A percentile compares a stretch with the other conserved stretches of the same genome.
Evolutionary conservation across 1,140 invertebrate genomes (phyloP).

Genomic region (Sycophila sp.): DNA sequence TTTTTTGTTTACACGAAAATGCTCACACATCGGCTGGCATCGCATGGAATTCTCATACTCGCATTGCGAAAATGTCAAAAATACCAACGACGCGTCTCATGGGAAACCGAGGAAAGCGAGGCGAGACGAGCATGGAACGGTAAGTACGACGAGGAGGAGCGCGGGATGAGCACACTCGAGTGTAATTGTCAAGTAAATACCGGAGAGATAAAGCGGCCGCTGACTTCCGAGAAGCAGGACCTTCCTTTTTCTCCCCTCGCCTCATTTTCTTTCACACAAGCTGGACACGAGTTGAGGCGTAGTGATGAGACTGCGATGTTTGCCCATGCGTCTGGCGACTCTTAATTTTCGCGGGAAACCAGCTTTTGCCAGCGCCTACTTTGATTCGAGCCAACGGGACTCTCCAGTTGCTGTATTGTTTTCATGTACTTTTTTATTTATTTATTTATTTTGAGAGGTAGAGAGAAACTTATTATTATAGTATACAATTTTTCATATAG

Average conservation of each 20-base stretch:
- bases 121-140: background rate
- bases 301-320: background rate
- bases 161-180: background rate
- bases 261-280: background rate
- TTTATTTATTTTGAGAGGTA: too few species aligned
- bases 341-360: background rate
- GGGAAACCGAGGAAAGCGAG: background rate
- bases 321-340: background rate
- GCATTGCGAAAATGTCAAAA: background rate
- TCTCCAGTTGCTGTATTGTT: too few species aligned
- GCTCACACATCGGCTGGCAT: too few species aligned
- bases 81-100: background rate
- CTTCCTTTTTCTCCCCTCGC: background rate
- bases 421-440: too few species aligned
- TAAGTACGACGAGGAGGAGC: background rate
- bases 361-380: background rate
- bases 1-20: too few species aligned
- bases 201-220: background rate
- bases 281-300: too few species aligned
- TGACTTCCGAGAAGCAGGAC: background rate
- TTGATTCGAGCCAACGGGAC: too few species aligned
- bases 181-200: constrained; percentile 35
- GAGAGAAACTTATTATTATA: too few species aligned
- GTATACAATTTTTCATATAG: too few species aligned
- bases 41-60: too few species aligned